A percentile compares a stretch with the other conserved stretches of the same genome.
phyloP scores from a whole-genome alignment of 1,140 invertebrate species.

The Drosophila burlai region DNA sequence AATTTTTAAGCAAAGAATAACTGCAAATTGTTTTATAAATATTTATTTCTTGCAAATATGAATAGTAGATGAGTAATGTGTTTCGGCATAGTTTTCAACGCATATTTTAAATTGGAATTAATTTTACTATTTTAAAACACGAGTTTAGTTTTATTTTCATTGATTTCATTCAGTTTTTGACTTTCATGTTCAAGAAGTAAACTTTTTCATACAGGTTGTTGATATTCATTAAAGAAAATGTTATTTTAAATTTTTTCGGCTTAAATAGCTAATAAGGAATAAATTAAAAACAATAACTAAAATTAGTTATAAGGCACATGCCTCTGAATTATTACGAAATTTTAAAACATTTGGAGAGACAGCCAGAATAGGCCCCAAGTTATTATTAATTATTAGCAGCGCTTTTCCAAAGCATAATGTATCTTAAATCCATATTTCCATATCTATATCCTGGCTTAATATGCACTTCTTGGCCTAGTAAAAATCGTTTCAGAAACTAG shows the following conservation, averaged over 20 bases:
- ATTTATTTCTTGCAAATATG: too few relatives aligned
- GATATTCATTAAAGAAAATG: not conserved
- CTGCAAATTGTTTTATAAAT: too few relatives aligned
- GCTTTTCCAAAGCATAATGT: not conserved
- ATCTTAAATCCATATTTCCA: not conserved
- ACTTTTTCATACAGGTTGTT: too few relatives aligned
- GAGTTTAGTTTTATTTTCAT: too few relatives aligned
- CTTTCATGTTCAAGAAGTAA: too few relatives aligned
- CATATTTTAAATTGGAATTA: too few relatives aligned
- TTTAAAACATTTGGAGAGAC: not conserved
- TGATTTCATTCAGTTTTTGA: too few relatives aligned
- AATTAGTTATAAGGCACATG: not conserved
- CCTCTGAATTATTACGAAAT: not conserved
- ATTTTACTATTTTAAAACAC: too few relatives aligned
- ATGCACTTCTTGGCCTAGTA: not conserved
- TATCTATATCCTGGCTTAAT: not conserved
- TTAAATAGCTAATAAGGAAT: not conserved
- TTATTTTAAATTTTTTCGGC: not conserved
- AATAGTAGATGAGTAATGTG: too few relatives aligned
- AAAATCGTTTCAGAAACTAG: not conserved
- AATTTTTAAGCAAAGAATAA: too few relatives aligned
- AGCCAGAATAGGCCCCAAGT: too few relatives aligned
- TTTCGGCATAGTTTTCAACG: too few relatives aligned
- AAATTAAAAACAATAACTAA: not conserved
- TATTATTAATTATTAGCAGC: not conserved